Base-by-base conservation (phyloP, 2,113 vertebrate species). In the Otolemur garnettii region DNA sequence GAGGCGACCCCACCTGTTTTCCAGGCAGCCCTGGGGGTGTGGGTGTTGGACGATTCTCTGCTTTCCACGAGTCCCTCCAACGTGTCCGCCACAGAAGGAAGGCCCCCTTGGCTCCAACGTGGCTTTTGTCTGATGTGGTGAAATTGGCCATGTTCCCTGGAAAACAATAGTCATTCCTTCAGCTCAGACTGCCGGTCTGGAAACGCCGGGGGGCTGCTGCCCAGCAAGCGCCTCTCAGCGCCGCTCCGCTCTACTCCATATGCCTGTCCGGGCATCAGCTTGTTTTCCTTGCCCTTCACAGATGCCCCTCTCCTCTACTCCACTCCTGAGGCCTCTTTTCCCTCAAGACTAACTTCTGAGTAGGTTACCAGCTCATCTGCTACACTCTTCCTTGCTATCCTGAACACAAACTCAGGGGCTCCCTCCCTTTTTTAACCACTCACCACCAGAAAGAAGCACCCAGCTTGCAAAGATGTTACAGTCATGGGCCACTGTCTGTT, bases 21-120 rank as follows among this genome's bases (percentile, higher is more conserved):
- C 24, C 0, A 26, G 21, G n/a, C 24, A 2, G 7, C 50, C 13
- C 15, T 71, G 22, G 59, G 7, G 21, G 81, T 13, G 11, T 3
- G 5, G 50, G 5, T 38, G 10, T 1, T 7, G 57, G 30, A 2
- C 35, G 87, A 30, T 11, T 30, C 30, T 13, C n/a, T 38, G 45
- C 33, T 64, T 33, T 60, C 45, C 21, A 13, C 24, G 90, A 12
- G 55, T 28, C 17, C 50, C 15, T 60, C 74, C 77, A 64, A 68
- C 50, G 7, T 4, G 53, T 30, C 19, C 28, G 2, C 62, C n/a
- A 30, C 7, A 38, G 45, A 35, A 79, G 33, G 30, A 45, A 60
- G 30, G 26, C 1, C n/a, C 83, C 26, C 17, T 53, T 26, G 81
- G 33, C 38, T 38, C 69, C 28, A 30, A 1, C 21, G 18, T 77